Base-by-base conservation (phyloP, 2,797 vertebrate species). In the Semotilus atromaculatus region DNA sequence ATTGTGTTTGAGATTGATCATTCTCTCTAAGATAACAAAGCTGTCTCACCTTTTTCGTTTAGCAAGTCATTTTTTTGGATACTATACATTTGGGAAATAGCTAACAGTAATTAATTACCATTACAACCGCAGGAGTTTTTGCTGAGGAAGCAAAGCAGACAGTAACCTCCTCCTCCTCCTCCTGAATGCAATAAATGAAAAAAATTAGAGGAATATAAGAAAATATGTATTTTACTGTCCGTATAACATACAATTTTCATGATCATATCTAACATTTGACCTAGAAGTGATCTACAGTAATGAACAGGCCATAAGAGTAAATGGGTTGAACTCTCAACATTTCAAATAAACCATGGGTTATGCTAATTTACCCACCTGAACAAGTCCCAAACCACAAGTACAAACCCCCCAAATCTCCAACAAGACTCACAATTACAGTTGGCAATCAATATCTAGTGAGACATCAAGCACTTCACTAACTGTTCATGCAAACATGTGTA, bases 1-100 rank as follows among this genome's bases (percentile, higher is more conserved):
- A 88, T 82, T 60, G 72, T 81, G 86, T 88, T 85, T 86, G 70
- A 84, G 67, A 85, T 62, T 74, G 87, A 88, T 88, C 82, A 82
- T 81, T 83, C 81, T 76, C 75, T 84, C 71, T 76, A 26, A 51
- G 84, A 87, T 85, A 83, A 85, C 82, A 80, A 64, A 75, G 62
- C 58, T 80, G 60, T 29, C 77, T 86, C 40, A 75, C 60, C 80
- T n/a, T 78, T 21, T 48, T 53, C 76, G 64, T 81, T 60, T 82
- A 79, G 85, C 78, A 83, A 53, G 81, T 66, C 13, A 45, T 55
- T 75, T 74, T 70, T 84, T 81, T 64, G 55, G 66, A 81, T 83
- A 51, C 51, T 66, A 64, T 38, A 81, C 40, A 74, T 58, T 31
- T 45, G 84, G 58, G 71, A 85, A 85, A 85, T 70, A 75, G 79